Evolutionary conservation across 2,888 invertebrate genomes (phyloP), one percentile per base, ranked within the genome.

Genomic region (Zaprionus bogoriensis): DNA sequence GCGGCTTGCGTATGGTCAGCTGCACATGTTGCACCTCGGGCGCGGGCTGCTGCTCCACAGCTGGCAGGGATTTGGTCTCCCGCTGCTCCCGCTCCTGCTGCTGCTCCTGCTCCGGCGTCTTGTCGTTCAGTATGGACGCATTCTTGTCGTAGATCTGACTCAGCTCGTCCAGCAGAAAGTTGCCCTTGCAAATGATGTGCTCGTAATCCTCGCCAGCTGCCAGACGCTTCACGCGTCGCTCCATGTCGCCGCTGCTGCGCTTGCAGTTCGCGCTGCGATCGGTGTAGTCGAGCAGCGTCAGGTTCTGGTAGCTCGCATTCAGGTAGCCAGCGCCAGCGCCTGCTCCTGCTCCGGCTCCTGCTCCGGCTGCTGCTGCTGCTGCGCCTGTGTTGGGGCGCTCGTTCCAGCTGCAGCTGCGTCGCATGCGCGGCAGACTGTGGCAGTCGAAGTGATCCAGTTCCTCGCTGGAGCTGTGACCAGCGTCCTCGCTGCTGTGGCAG

Each of bases 291-390:
- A 93, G 90, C 57, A 93, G 91, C 39, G 93, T 93, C 73, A 93
- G 91, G 91, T 93, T 93, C 52, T 93, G 93, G 91, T 93, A 93
- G 89, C 93, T 93, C 81, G 93, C 93, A 84, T 93, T 93, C 53
- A 90, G 84, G 92, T 92, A 88, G 27, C 87, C 89, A 19, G 60
- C 48, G 17, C 77, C 61, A 10, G 36, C 32, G 4, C 45, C 42
- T 7, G 32, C 42, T 5, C 28, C 27, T 4, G 22, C 23, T 3
- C 20, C 38, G 7, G 22, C 44, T 1, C 23, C 54, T 0, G 55
- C 39, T 4, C 44, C 50, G 1, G 38, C n/a, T 5, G 20, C 55
- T 4, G 28, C 7, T 19, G 7, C 22, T 10, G 47, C 12, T 23
- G 1, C 14, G 6, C 45, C 58, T 28, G 48, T 68, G 64, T 2